phyloP scores from a whole-genome alignment of 2,113 vertebrate species.

The Calyptommatus sinebrachiatus region DNA sequence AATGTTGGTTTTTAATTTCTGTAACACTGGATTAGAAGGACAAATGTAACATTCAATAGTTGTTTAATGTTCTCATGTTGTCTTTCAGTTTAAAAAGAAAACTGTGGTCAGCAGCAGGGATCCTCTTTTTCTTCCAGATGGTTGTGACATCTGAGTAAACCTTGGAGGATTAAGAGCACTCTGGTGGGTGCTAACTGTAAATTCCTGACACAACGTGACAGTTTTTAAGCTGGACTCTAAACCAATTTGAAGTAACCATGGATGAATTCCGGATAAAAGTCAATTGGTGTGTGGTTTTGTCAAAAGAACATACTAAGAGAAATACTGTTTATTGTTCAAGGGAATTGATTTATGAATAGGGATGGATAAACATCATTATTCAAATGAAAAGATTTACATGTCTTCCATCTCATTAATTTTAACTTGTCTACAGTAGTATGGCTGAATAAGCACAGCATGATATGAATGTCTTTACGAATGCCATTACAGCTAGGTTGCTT shows the following conservation, averaged over 20 bases:
- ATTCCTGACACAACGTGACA: slow-evolving; percentile 75
- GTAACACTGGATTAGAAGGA: slow-evolving; percentile 35
- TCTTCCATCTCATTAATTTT: slow-evolving; percentile 21
- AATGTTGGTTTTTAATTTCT: slow-evolving; percentile 8
- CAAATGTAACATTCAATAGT: slow-evolving; percentile 57
- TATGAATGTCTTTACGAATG: slow-evolving; percentile 55
- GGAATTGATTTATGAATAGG: slow-evolving; percentile 33
- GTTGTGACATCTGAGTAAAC: slow-evolving; percentile 78
- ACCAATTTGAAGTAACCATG: slow-evolving; percentile 62
- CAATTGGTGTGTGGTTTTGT: slow-evolving; percentile 34
- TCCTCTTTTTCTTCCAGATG: slow-evolving; percentile 73
- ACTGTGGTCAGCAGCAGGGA: slow-evolving; percentile 74
- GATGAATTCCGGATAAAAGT: slow-evolving; percentile 41
- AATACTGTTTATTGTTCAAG: not conserved
- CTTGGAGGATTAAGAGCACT: slow-evolving; percentile 76
- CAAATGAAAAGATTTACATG: slow-evolving; percentile 13
- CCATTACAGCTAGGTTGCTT: no score
- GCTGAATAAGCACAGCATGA: slow-evolving; percentile 68
- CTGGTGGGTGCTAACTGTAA: slow-evolving; percentile 66
- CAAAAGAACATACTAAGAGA: slow-evolving; percentile 32
- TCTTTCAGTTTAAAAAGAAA: slow-evolving; percentile 60
- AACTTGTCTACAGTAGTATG: slow-evolving; percentile 47
- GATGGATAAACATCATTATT: slow-evolving; percentile 14
- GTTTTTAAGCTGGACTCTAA: slow-evolving; percentile 67
- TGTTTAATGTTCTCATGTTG: slow-evolving; percentile 59